Evolutionary conservation across 2,113 vertebrate genomes (phyloP).

Genomic region (Dipodomys merriami): DNA sequence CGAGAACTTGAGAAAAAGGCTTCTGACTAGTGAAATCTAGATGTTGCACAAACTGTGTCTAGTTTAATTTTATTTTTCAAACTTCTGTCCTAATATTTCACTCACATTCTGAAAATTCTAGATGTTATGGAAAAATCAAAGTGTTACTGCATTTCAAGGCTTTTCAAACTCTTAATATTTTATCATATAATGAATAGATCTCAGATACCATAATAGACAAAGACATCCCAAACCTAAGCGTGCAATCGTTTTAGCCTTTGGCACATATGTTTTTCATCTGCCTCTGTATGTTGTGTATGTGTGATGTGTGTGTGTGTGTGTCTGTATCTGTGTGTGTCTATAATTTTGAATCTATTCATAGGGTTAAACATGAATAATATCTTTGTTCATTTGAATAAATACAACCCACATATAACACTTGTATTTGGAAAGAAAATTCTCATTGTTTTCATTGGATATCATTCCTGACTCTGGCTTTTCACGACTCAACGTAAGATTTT

Average conservation of each 20-base stretch:
- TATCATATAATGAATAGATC: neutral
- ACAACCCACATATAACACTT: neutral
- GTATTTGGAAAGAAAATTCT: slow-evolving; percentile 50
- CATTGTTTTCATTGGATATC: slow-evolving; percentile 19
- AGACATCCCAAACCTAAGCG: neutral
- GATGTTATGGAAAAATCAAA: neutral
- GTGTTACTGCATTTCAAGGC: neutral
- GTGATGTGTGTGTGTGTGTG: neutral
- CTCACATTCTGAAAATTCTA: neutral
- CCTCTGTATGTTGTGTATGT: neutral
- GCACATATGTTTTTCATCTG: neutral
- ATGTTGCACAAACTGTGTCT: neutral
- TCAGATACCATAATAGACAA: neutral
- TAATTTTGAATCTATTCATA: neutral
- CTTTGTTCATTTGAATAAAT: slow-evolving; percentile 45
- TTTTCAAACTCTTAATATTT: neutral
- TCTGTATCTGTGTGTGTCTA: neutral
- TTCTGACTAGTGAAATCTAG: neutral
- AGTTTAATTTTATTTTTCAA: neutral
- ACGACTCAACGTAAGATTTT: slow-evolving; percentile 8
- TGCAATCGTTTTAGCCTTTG: neutral
- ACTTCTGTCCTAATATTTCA: neutral
- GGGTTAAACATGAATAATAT: neutral
- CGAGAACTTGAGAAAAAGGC: neutral
- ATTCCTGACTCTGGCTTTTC: neutral